A percentile compares a stretch with the other conserved stretches of the same genome.
These are phyloP conservation scores for Eupithecia dodoneata DNA, from an alignment of 2,888 invertebrate species.

Conservation along the genomic window DNA sequence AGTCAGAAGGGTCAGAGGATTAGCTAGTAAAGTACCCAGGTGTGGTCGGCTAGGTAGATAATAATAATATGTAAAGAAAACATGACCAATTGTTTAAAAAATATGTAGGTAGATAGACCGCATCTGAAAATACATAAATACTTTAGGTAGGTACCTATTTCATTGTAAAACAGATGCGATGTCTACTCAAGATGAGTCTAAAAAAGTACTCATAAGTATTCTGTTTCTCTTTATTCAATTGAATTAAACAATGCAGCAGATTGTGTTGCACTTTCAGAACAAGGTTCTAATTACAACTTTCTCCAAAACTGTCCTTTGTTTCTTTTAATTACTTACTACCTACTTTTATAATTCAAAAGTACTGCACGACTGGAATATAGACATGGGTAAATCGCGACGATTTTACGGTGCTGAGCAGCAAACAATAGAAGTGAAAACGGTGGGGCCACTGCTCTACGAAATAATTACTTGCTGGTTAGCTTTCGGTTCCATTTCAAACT, in stretches of 20 bases:
- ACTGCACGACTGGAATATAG: slow-evolving; percentile 34
- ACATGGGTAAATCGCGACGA: slow-evolving; percentile 49
- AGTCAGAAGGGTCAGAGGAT: neutral
- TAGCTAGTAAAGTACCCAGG: neutral
- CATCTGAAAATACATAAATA: neutral
- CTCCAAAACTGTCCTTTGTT: slow-evolving; percentile 33
- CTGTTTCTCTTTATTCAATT: neutral
- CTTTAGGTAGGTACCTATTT: neutral
- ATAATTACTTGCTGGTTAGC: slow-evolving; percentile 63
- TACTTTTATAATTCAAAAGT: slow-evolving; percentile 28
- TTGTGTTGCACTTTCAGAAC: slow-evolving; percentile 10
- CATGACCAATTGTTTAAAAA: neutral
- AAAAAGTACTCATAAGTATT: neutral
- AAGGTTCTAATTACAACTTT: slow-evolving; percentile 27
- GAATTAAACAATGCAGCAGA: slow-evolving; percentile 1
- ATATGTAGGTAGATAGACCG: no score
- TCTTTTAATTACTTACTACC: slow-evolving; percentile 32
- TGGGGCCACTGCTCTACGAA: slow-evolving; percentile 63
- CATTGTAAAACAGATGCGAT: neutral
- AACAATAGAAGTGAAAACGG: slow-evolving; percentile 80
- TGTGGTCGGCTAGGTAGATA: neutral
- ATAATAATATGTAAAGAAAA: neutral
- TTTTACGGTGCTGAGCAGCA: slow-evolving; percentile 72
- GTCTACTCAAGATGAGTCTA: neutral
- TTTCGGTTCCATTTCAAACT: slow-evolving; percentile 60